phyloP scores from a whole-genome alignment of 2,888 invertebrate species.

The Hetaerina titia region DNA sequence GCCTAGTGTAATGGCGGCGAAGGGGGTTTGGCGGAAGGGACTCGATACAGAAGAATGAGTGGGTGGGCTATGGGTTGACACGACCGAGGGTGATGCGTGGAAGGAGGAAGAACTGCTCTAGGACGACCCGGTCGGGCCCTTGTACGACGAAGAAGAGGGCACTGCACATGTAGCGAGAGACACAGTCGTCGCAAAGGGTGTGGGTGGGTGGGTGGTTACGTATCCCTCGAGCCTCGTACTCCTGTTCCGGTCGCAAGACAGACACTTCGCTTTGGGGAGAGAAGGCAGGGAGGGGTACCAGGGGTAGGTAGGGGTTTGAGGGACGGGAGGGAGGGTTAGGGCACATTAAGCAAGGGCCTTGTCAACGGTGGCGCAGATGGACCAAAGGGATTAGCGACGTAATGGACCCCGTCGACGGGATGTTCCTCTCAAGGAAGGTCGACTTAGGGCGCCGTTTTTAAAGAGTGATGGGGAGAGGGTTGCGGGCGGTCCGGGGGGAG shows the following conservation, averaged over 20 bases:
- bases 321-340: not conserved
- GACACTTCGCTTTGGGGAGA: not conserved
- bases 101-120: not conserved
- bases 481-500: not conserved
- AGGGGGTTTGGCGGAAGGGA: not conserved
- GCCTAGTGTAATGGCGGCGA: not conserved
- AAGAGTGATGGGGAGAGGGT: not conserved
- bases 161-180: too few species aligned
- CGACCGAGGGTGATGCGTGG: too few species aligned
- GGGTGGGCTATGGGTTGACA: not conserved
- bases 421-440: conserved; percentile 9
- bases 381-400: not conserved
- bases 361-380: conserved; percentile 20
- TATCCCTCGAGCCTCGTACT: not conserved
- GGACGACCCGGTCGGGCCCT: not conserved
- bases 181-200: not conserved
- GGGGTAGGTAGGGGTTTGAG: too few species aligned
- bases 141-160: not conserved
- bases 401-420: not conserved
- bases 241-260: not conserved
- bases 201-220: not conserved
- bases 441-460: not conserved
- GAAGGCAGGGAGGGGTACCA: not conserved
- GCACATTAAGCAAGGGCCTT: not conserved
- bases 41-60: not conserved